phyloP scores from a whole-genome alignment of 2,888 invertebrate species.

The Seira musarum region DNA sequence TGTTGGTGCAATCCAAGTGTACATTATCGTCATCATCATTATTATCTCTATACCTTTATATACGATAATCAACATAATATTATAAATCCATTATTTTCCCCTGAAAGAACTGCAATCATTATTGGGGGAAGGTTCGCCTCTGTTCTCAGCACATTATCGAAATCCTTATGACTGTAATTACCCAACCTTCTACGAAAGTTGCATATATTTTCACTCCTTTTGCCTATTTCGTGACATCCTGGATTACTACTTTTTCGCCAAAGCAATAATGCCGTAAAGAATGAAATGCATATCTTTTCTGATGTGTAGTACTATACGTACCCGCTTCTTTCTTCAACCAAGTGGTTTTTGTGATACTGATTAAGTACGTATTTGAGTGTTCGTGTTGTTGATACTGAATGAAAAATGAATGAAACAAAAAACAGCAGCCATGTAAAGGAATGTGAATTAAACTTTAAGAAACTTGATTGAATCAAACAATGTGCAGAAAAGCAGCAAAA shows the following conservation, averaged over 20 bases:
- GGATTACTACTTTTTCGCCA: slow-evolving; percentile 33
- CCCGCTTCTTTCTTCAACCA: too few species aligned
- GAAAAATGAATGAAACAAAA: slow-evolving; percentile 3
- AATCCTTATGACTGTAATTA: slow-evolving; percentile 35
- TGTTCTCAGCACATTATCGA: slow-evolving; percentile 1
- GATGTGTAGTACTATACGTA: too few species aligned
- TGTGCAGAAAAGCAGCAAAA: neutral
- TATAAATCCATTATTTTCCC: slow-evolving; percentile 3
- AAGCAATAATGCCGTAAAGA: too few species aligned
- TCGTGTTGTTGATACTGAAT: neutral
- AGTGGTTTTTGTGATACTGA: too few species aligned
- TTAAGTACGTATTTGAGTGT: neutral
- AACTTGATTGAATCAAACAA: slow-evolving; percentile 10
- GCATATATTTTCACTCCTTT: slow-evolving; percentile 22
- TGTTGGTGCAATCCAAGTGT: too few species aligned
- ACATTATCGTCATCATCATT: too few species aligned
- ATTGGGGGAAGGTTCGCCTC: neutral
- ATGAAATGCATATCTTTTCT: too few species aligned
- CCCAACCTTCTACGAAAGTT: slow-evolving; percentile 21
- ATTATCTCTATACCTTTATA: too few species aligned
- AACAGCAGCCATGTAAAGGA: neutral
- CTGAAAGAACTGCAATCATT: neutral
- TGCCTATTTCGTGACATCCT: slow-evolving; percentile 43
- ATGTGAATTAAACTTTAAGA: neutral
- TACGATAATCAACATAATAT: neutral